Percentiles rank a stretch among this genome's conserved stretches.
These are phyloP conservation scores for Scolopax rusticola DNA, from an alignment of 2,797 vertebrate genomes.

Conservation along the genomic window DNA sequence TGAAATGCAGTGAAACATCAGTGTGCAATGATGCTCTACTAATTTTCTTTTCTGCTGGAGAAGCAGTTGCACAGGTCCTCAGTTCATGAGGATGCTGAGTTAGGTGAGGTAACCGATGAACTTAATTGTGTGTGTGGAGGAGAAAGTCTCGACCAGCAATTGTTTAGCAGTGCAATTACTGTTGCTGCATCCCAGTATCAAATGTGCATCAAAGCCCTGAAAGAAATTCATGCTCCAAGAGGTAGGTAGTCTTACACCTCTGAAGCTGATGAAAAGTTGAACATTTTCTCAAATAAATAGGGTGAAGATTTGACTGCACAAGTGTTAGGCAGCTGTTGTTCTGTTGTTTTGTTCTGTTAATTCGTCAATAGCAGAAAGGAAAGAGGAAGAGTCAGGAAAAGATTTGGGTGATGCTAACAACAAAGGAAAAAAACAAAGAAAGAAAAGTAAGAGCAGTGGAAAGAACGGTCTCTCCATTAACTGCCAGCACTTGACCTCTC, in stretches of 20 bases:
- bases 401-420: not conserved
- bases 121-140: accelerated
- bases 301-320: not conserved
- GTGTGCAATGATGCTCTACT: not conserved
- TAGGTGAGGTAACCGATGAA: not conserved
- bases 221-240: not conserved
- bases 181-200: not conserved
- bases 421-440: not conserved
- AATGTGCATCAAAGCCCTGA: not conserved
- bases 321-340: not conserved
- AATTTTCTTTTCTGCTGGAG: not conserved
- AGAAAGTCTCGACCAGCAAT: not conserved
- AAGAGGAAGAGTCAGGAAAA: not conserved
- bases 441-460: not conserved
- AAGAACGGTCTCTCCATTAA: not conserved
- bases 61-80: not conserved
- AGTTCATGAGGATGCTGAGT: not conserved
- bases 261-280: not conserved
- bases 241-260: not conserved
- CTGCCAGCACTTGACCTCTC: not conserved
- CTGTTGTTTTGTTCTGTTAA: not conserved
- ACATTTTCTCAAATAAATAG: not conserved
- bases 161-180: not conserved
- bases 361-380: not conserved
- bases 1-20: not conserved